Percentiles rank a stretch among this genome's conserved stretches.
Conservation (phyloP, 2,888 invertebrate genomes). For the Horisme vitalbata region DNA sequence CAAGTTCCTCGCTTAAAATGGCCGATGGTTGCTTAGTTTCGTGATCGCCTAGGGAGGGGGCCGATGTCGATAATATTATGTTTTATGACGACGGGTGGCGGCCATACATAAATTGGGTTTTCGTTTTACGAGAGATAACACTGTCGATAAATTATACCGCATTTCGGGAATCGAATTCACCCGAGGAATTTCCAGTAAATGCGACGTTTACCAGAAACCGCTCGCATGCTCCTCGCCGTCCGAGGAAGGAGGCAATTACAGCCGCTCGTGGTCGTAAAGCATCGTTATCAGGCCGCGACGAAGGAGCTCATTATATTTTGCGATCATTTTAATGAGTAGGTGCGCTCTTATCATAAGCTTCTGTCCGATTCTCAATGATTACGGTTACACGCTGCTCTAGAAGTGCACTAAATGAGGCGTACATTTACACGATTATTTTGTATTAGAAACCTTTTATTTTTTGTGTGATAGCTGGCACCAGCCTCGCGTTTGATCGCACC, state of each 20-base stretch:
- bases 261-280: constrained; percentile 45
- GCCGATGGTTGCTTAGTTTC: constrained; percentile 75
- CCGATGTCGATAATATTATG: constrained; percentile 79
- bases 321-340: constrained; percentile 51
- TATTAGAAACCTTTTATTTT: constrained; percentile 41
- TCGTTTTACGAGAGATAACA: constrained; percentile 77
- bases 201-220: constrained; percentile 40
- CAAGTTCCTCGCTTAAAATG: constrained; percentile 75
- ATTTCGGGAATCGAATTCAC: constrained; percentile 63
- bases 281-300: constrained; percentile 64
- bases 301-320: constrained; percentile 60
- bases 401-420: constrained; percentile 24
- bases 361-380: constrained; percentile 45
- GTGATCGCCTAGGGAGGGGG: constrained; percentile 80
- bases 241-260: constrained; percentile 58
- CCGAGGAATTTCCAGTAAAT: constrained; percentile 44
- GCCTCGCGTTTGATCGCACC: too few species aligned
- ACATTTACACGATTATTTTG: too few species aligned
- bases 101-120: constrained; percentile 73
- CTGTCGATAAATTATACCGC: constrained; percentile 67
- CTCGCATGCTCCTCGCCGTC: constrained; percentile 37
- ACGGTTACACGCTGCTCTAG: constrained; percentile 36
- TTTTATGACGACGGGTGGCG: constrained; percentile 74
- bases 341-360: constrained; percentile 53
- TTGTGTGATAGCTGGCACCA: constrained; percentile 32